phyloP scores from a whole-genome alignment of 2,888 invertebrate genomes.

The Boloria euphrosyne region DNA sequence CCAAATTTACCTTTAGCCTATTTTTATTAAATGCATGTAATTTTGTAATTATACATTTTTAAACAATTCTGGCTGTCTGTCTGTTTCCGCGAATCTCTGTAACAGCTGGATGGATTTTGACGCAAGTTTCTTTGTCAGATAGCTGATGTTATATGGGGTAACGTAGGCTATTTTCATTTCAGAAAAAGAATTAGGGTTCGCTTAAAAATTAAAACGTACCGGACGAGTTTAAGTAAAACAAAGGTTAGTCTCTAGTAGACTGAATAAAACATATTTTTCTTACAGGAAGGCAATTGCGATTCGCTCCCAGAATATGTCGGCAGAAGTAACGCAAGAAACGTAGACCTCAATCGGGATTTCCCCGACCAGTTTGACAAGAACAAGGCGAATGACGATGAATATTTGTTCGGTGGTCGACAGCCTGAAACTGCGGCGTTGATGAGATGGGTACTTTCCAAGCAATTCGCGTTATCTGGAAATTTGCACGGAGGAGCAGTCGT shows the following conservation, averaged over 20 bases:
- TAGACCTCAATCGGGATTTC: slow-evolving; percentile 95
- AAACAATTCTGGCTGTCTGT: too few species aligned
- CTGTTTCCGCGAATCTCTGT: too few species aligned
- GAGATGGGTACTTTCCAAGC: slow-evolving; percentile 92
- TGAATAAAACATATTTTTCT: slow-evolving; percentile 36
- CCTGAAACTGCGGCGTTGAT: slow-evolving; percentile 95
- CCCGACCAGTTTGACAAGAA: slow-evolving; percentile 91
- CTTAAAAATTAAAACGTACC: too few species aligned
- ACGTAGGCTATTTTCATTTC: too few species aligned
- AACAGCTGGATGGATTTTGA: too few species aligned
- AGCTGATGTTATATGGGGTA: too few species aligned
- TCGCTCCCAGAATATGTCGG: slow-evolving; percentile 86
- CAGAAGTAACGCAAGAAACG: slow-evolving; percentile 89
- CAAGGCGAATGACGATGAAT: slow-evolving; percentile 63
- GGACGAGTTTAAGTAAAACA: neutral
- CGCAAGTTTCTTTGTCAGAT: too few species aligned
- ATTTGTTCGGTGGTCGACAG: slow-evolving; percentile 84
- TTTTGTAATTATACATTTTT: too few species aligned
- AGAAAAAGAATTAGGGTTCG: too few species aligned
- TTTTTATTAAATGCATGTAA: too few species aligned
- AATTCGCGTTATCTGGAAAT: slow-evolving; percentile 96
- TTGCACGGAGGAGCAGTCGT: slow-evolving; percentile 98
- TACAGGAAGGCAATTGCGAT: slow-evolving; percentile 90
- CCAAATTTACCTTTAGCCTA: too few species aligned
- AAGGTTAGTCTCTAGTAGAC: neutral